Evolutionary conservation across 1,140 invertebrate genomes (phyloP).

Genomic region (Drosophila kohkoa): DNA sequence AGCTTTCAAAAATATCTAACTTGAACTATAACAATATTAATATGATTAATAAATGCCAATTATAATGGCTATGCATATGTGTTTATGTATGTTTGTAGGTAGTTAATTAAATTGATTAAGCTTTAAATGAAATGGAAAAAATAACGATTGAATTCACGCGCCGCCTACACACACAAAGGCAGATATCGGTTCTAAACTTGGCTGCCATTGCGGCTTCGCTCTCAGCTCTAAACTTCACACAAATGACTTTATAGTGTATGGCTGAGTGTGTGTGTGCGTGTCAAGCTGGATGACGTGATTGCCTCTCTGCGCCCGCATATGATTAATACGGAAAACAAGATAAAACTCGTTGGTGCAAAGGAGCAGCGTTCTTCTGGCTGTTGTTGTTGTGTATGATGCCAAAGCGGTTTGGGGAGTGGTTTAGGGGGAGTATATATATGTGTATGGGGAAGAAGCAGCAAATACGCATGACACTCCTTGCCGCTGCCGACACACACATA

Average conservation of each 20-base stretch:
- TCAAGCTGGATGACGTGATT: constrained; percentile 80
- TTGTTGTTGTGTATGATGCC: constrained; percentile 53
- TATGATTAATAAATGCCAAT: constrained; percentile 33
- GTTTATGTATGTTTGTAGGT: neutral
- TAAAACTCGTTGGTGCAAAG: constrained; percentile 79
- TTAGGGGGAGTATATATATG: constrained; percentile 11
- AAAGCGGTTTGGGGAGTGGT: constrained; percentile 18
- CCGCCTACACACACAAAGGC: constrained; percentile 28
- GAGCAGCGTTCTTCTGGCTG: constrained; percentile 37
- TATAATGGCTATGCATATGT: constrained; percentile 18
- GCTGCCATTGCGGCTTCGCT: constrained; percentile 10
- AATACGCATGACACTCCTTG: constrained; percentile 82
- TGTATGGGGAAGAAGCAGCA: constrained; percentile 32
- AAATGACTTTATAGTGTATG: constrained; percentile 46
- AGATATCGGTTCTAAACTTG: constrained; percentile 10
- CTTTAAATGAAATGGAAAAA: constrained; percentile 35
- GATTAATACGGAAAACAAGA: constrained; percentile 83
- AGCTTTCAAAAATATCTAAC: constrained; percentile 8
- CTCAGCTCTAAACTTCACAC: constrained; percentile 45
- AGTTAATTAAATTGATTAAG: constrained; percentile 45
- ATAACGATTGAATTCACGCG: constrained; percentile 42
- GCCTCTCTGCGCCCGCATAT: constrained; percentile 76
- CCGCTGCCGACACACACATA: constrained; percentile 65
- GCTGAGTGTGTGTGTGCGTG: constrained; percentile 35
- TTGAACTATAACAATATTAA: constrained; percentile 30